Evolutionary conservation across 2,888 invertebrate species (phyloP).

Genomic region (Platycheirus albimanus): DNA sequence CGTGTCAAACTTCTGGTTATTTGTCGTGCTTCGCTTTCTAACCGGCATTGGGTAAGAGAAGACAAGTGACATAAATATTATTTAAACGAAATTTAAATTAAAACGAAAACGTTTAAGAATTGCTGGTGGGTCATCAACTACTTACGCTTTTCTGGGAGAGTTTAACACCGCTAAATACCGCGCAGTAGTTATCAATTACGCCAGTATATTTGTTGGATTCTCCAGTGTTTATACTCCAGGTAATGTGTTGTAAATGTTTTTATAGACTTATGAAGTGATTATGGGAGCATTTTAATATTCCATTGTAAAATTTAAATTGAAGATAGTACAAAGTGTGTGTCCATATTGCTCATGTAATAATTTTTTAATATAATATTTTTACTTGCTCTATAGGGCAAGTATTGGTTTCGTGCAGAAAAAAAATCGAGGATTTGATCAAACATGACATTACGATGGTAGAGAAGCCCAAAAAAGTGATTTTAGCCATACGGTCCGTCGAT

Average conservation of each 20-base stretch:
- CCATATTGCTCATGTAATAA: too few relatives aligned
- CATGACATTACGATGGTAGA: too few relatives aligned
- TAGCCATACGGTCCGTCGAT: too few relatives aligned
- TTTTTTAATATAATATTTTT: too few relatives aligned
- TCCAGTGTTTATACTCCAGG: conserved; percentile 70
- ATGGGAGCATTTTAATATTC: too few relatives aligned
- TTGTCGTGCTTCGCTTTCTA: conserved; percentile 84
- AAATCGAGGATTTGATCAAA: too few relatives aligned
- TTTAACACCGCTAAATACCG: conserved; percentile 80
- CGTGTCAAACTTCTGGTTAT: conserved; percentile 83
- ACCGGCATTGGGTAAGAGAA: conserved; percentile 84
- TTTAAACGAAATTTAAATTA: background rate
- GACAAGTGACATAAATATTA: background rate
- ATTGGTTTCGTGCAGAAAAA: too few relatives aligned
- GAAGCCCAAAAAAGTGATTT: too few relatives aligned
- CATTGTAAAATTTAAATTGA: too few relatives aligned
- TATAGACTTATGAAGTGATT: too few relatives aligned
- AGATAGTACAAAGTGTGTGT: too few relatives aligned
- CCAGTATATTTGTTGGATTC: conserved; percentile 81
- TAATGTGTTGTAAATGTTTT: conserved; percentile 13
- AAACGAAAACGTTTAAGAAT: conserved; percentile 78
- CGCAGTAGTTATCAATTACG: conserved; percentile 81
- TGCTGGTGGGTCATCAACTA: conserved; percentile 82
- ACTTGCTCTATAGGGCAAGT: too few relatives aligned
- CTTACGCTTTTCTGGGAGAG: conserved; percentile 83